phyloP scores from a whole-genome alignment of 1,140 invertebrate species.

The Pseudomyrmex flavicornis region DNA sequence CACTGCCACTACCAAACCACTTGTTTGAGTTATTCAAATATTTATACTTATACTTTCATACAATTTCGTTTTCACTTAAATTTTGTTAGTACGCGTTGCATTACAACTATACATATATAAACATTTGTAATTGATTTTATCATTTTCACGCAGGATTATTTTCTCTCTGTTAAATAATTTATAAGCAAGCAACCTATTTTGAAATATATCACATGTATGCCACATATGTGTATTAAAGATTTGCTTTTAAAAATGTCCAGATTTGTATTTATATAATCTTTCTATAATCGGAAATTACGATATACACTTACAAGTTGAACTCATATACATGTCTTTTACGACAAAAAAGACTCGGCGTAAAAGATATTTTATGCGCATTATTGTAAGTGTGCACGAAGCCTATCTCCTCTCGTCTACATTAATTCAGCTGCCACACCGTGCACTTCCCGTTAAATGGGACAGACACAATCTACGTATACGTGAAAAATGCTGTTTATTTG shows the following conservation, averaged over 20 bases:
- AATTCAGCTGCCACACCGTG: conserved; percentile 65
- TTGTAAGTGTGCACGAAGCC: conserved; percentile 80
- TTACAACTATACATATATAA: neutral
- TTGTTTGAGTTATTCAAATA: neutral
- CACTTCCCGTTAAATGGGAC: conserved; percentile 61
- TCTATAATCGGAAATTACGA: neutral
- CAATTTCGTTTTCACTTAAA: neutral
- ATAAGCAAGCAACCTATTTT: too few relatives aligned
- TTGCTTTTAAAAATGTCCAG: too few relatives aligned
- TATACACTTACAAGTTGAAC: conserved; percentile 6
- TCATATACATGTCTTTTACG: neutral
- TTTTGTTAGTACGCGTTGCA: neutral
- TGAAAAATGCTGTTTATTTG: conserved; percentile 35
- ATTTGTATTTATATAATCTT: neutral
- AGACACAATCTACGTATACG: neutral
- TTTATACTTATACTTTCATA: neutral
- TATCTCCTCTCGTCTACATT: conserved; percentile 78
- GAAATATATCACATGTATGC: too few relatives aligned
- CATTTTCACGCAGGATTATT: too few relatives aligned
- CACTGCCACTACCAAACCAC: too few relatives aligned
- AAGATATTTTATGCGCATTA: conserved; percentile 74
- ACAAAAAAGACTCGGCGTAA: neutral
- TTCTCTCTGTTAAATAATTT: too few relatives aligned
- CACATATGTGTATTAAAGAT: too few relatives aligned
- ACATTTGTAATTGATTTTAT: too few relatives aligned